Evolutionary conservation across 1,140 invertebrate species (phyloP).

Genomic region (Habropoda laboriosa): DNA sequence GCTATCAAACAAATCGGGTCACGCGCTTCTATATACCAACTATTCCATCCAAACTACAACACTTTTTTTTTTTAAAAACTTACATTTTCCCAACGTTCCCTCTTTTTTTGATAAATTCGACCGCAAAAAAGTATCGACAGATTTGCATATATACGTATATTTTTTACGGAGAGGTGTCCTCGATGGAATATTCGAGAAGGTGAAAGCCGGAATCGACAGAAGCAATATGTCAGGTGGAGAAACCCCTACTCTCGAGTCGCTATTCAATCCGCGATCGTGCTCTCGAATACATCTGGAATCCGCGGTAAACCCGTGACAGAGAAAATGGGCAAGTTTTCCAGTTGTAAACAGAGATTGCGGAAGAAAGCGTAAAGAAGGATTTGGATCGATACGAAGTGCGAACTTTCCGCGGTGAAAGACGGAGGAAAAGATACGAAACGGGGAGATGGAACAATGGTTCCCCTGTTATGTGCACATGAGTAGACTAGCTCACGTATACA

Average conservation of each 20-base stretch:
- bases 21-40: too few relatives aligned
- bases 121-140: too few relatives aligned
- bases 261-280: background rate
- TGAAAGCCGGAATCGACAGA: background rate
- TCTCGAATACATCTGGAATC: background rate
- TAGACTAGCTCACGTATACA: background rate
- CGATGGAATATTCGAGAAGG: background rate
- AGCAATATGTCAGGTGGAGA: background rate
- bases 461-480: background rate
- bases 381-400: conserved; percentile 50
- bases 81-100: too few relatives aligned
- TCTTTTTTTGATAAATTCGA: too few relatives aligned
- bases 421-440: conserved; percentile 34
- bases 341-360: conserved; percentile 23
- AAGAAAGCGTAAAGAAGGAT: conserved; percentile 42
- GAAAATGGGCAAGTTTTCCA: conserved; percentile 36
- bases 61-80: too few relatives aligned
- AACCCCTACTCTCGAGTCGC: background rate
- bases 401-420: conserved; percentile 51
- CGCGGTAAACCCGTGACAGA: background rate
- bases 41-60: background rate
- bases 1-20: too few relatives aligned
- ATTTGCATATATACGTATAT: too few relatives aligned
- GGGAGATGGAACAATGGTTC: conserved; percentile 51
- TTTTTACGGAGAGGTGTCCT: background rate